A percentile compares a stretch with the other conserved stretches of the same genome.
phyloP scores from a whole-genome alignment of 2,797 vertebrate species.

The Microctenopoma lineatum region DNA sequence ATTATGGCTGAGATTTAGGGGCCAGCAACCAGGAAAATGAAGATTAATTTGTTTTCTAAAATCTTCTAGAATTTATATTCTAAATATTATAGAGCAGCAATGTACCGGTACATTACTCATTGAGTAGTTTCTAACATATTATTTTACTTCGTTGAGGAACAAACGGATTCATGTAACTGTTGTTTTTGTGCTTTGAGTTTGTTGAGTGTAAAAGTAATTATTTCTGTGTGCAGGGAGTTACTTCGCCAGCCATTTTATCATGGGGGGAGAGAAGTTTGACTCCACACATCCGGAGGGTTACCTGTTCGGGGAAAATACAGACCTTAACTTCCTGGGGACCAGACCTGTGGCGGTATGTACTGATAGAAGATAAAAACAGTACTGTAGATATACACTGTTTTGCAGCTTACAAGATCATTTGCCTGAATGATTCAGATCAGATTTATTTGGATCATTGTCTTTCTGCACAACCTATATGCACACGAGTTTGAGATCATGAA shows the following conservation, averaged over 20 bases:
- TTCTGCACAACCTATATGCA: too few relatives aligned
- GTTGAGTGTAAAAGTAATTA: constrained; percentile 1
- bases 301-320: constrained; percentile 98
- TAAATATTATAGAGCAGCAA: neutral
- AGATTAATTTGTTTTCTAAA: neutral
- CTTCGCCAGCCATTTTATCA: constrained; percentile 98
- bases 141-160: too few relatives aligned
- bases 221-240: constrained; percentile 88
- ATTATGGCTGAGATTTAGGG: too few relatives aligned
- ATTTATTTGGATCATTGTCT: too few relatives aligned
- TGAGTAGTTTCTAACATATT: too few relatives aligned
- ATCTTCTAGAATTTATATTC: neutral
- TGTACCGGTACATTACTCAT: neutral
- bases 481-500: too few relatives aligned
- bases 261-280: constrained; percentile 99
- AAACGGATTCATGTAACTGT: neutral
- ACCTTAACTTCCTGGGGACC: constrained; percentile 97
- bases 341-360: constrained; percentile 91
- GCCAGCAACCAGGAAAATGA: neutral
- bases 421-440: too few relatives aligned
- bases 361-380: neutral
- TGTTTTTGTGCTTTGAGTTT: neutral
- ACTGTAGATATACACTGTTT: neutral
- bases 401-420: neutral
- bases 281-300: constrained; percentile 97